Conservation (phyloP, 2,113 vertebrate genomes). For the Thamnophis sirtalis region DNA sequence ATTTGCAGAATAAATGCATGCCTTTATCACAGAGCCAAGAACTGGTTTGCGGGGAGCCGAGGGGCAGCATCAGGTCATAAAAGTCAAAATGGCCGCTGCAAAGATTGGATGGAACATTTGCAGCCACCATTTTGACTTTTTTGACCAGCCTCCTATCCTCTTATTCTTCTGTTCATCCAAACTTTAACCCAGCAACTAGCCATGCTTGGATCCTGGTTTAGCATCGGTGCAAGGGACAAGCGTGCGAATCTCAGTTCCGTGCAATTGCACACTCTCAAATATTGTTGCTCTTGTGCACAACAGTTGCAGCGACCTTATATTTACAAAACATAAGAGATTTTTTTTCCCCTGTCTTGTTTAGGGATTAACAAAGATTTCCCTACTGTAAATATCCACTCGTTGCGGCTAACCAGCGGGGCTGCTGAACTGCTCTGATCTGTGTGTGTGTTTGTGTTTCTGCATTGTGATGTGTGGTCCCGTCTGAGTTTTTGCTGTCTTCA, state of each 20-base stretch:
- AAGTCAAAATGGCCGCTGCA: not conserved
- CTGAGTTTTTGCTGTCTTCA: not conserved
- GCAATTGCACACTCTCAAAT: not conserved
- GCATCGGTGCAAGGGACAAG: not conserved
- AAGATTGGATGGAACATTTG: not conserved
- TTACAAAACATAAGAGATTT: not conserved
- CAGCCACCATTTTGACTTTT: not conserved
- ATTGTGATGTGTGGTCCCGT: not conserved
- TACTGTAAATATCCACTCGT: not conserved
- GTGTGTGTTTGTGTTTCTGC: no score
- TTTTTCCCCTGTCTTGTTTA: constrained; percentile 16
- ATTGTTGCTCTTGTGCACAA: not conserved
- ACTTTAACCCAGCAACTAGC: not conserved
- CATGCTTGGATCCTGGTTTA: not conserved
- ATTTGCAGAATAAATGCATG: not conserved
- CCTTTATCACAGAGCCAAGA: not conserved
- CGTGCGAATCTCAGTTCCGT: not conserved
- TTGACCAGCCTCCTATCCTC: not conserved
- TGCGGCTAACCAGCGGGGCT: not conserved
- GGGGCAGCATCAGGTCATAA: not conserved
- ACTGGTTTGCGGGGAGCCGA: not conserved
- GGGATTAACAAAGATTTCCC: constrained; percentile 14
- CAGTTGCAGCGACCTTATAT: not conserved
- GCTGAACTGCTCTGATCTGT: accelerated
- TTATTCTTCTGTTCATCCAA: not conserved